A percentile compares a stretch with the other conserved stretches of the same genome.
Evolutionary conservation across 2,113 vertebrate genomes (phyloP).

Genomic region (Nannobrachium achirus): DNA sequence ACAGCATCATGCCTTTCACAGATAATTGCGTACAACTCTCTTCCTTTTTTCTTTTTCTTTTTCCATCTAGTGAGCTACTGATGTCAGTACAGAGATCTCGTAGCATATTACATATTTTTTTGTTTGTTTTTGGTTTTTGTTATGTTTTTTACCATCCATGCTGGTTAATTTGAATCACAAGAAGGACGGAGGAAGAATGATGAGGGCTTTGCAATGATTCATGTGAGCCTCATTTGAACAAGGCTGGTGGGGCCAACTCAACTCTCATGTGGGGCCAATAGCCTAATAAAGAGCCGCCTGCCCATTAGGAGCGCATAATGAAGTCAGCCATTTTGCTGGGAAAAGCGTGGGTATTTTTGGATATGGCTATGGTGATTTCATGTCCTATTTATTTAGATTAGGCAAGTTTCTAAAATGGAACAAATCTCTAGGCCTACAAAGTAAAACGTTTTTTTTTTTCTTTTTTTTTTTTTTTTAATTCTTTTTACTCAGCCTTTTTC

Average conservation of each 20-base stretch:
- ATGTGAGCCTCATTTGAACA: slow-evolving; percentile 67
- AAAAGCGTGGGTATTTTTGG: background rate
- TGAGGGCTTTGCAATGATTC: slow-evolving; percentile 41
- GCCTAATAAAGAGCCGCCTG: slow-evolving; percentile 23
- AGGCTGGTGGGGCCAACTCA: slow-evolving; percentile 33
- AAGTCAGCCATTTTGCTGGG: slow-evolving; percentile 5
- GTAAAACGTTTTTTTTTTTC: too few relatives aligned
- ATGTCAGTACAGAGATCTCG: slow-evolving; percentile 62
- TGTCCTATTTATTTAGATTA: background rate
- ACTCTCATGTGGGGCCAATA: slow-evolving; percentile 27
- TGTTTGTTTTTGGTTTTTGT: too few relatives aligned
- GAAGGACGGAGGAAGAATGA: slow-evolving; percentile 33
- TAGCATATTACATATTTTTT: slow-evolving; percentile 46
- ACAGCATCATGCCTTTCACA: slow-evolving; percentile 65
- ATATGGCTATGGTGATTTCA: too few relatives aligned
- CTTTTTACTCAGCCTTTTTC: too few relatives aligned
- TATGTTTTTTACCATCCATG: slow-evolving; percentile 32
- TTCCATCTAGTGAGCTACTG: slow-evolving; percentile 21
- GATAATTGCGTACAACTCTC: slow-evolving; percentile 55
- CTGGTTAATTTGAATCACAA: slow-evolving; percentile 62
- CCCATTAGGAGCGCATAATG: slow-evolving; percentile 4
- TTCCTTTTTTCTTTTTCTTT: slow-evolving; percentile 11
- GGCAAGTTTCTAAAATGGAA: too few relatives aligned
- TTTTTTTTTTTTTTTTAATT: too few relatives aligned
- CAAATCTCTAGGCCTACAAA: too few relatives aligned